Percentiles rank a stretch among this genome's conserved stretches.
phyloP scores from a whole-genome alignment of 2,888 invertebrate species.

The Pollenia labialis region DNA sequence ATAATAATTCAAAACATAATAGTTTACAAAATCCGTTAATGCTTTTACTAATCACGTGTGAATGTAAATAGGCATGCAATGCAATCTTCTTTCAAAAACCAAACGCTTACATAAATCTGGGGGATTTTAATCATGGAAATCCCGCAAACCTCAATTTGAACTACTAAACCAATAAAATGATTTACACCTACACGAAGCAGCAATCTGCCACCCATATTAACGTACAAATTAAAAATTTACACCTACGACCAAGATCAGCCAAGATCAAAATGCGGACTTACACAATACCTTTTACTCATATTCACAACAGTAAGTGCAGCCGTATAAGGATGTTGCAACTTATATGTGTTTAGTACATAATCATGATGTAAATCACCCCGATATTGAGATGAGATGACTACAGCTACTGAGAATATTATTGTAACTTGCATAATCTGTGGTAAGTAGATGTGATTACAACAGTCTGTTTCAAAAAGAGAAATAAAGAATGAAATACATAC shows the following conservation, averaged over 20 bases:
- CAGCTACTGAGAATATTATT: slow-evolving; percentile 71
- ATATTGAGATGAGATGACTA: slow-evolving; percentile 49
- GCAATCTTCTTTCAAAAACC: slow-evolving; percentile 25
- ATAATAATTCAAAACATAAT: neutral
- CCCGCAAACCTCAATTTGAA: slow-evolving; percentile 69
- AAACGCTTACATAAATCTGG: slow-evolving; percentile 47
- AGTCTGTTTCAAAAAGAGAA: slow-evolving; percentile 74
- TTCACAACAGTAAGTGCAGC: slow-evolving; percentile 20
- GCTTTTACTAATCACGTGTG: slow-evolving; percentile 37
- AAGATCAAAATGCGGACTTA: neutral
- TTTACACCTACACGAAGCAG: slow-evolving; percentile 74
- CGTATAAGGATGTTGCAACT: slow-evolving; percentile 34
- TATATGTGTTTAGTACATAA: slow-evolving; percentile 31
- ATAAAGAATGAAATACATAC: neutral
- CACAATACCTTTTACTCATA: neutral
- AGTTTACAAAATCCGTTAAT: neutral
- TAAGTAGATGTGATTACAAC: slow-evolving; percentile 81
- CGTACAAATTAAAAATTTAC: slow-evolving; percentile 80
- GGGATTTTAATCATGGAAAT: slow-evolving; percentile 45
- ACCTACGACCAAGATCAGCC: slow-evolving; percentile 71
- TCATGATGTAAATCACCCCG: slow-evolving; percentile 40
- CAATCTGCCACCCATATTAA: slow-evolving; percentile 76
- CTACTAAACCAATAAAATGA: slow-evolving; percentile 80
- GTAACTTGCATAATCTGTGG: slow-evolving; percentile 82
- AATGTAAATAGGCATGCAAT: slow-evolving; percentile 27